phyloP scores from a whole-genome alignment of 2,888 invertebrate species.

The Harpalus rufipes region DNA sequence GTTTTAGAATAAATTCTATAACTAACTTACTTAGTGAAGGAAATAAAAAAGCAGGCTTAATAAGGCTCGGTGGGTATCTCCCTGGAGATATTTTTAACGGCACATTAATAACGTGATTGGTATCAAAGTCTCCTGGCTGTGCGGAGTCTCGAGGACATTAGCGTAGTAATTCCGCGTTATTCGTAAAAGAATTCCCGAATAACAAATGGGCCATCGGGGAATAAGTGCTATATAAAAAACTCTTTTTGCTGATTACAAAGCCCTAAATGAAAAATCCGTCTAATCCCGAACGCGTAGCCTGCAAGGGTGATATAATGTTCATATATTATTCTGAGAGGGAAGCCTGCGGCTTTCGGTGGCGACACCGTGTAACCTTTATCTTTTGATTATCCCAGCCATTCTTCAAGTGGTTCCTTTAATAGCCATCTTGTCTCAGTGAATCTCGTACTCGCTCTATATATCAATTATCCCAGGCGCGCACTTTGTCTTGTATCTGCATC shows the following conservation, averaged over 20 bases:
- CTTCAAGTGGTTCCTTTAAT: slow-evolving; percentile 65
- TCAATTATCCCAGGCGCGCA: slow-evolving; percentile 57
- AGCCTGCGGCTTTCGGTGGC: slow-evolving; percentile 44
- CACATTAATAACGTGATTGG: slow-evolving; percentile 42
- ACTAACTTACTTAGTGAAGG: too few species aligned
- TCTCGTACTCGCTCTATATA: slow-evolving; percentile 57
- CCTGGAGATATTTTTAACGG: background rate
- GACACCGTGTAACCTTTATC: slow-evolving; percentile 67
- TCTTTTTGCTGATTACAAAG: slow-evolving; percentile 59
- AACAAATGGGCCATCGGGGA: slow-evolving; percentile 63
- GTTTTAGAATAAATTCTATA: too few species aligned
- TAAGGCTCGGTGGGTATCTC: slow-evolving; percentile 16
- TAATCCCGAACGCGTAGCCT: slow-evolving; percentile 56
- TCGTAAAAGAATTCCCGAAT: slow-evolving; percentile 53
- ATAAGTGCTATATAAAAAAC: slow-evolving; percentile 66
- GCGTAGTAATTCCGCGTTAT: slow-evolving; percentile 53
- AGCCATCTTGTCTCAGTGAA: slow-evolving; percentile 59
- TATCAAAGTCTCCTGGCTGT: slow-evolving; percentile 9
- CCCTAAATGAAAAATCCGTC: slow-evolving; percentile 67
- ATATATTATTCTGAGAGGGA: slow-evolving; percentile 61
- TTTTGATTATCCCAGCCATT: slow-evolving; percentile 65
- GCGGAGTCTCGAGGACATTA: slow-evolving; percentile 45
- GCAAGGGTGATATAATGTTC: slow-evolving; percentile 64
- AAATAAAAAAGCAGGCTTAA: slow-evolving; percentile 14
- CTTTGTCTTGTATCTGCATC: slow-evolving; percentile 65